Conservation (phyloP, 2,888 invertebrate species). For the Eupithecia tripunctaria region DNA sequence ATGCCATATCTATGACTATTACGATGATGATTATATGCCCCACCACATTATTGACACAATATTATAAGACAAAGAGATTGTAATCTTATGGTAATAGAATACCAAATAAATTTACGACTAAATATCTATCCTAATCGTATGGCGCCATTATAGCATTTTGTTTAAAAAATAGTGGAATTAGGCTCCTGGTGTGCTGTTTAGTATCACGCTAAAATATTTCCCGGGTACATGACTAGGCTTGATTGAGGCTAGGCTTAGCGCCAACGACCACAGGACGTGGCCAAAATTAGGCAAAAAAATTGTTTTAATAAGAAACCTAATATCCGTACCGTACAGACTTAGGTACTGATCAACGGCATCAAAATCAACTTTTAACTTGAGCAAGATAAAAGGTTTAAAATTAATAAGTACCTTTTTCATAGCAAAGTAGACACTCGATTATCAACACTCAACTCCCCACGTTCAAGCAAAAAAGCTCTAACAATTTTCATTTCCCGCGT, state of each 20-base stretch:
- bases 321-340: not conserved
- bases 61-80: too few species aligned
- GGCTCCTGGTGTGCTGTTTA: too few species aligned
- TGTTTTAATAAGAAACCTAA: not conserved
- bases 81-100: too few species aligned
- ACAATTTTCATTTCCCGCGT: constrained; percentile 16
- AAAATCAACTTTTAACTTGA: not conserved
- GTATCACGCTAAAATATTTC: not conserved
- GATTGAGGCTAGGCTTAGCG: not conserved
- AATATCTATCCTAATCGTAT: too few species aligned
- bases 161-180: too few species aligned
- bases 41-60: too few species aligned
- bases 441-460: not conserved
- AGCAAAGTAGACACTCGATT: not conserved
- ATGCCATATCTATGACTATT: too few species aligned
- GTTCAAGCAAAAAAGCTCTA: not conserved
- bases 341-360: not conserved
- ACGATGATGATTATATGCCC: too few species aligned
- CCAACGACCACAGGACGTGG: not conserved
- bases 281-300: not conserved
- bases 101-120: too few species aligned
- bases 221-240: not conserved
- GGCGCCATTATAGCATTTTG: too few species aligned
- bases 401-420: not conserved
- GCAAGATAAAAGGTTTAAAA: not conserved